phyloP scores from a whole-genome alignment of 2,888 invertebrate genomes.

The Synanthedon myopaeformis region DNA sequence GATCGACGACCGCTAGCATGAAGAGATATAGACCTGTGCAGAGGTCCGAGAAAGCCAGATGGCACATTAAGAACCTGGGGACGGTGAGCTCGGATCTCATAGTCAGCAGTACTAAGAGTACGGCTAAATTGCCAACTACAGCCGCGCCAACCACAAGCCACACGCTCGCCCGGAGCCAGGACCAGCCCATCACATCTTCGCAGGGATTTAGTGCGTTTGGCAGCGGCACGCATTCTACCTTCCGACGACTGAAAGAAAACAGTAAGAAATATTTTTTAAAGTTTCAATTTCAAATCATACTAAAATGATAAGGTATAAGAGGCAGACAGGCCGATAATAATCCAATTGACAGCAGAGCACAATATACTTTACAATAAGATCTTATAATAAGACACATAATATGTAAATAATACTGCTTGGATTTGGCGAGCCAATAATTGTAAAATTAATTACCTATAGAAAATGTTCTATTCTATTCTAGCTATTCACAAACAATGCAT shows the following conservation, averaged over 20 bases:
- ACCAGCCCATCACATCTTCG: conserved; percentile 89
- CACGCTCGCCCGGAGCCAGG: conserved; percentile 82
- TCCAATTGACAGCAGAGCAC: no score
- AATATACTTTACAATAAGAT: no score
- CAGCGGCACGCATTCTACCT: conserved; percentile 76
- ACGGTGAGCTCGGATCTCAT: conserved; percentile 63
- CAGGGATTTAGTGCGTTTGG: conserved; percentile 89
- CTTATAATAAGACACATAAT: no score
- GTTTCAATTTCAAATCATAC: no score
- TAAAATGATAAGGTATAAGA: no score
- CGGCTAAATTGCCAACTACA: conserved; percentile 85
- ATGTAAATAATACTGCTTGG: no score
- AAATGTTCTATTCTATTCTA: no score
- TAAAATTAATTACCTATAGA: no score
- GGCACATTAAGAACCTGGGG: conserved; percentile 67
- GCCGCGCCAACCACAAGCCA: conserved; percentile 89
- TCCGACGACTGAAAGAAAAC: conserved; percentile 27
- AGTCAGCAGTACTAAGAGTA: conserved; percentile 80
- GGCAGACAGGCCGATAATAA: no score
- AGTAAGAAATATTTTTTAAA: no score
- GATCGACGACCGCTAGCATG: conserved; percentile 85
- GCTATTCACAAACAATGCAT: no score
- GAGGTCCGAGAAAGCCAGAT: conserved; percentile 89
- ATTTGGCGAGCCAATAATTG: no score
- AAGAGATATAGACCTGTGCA: conserved; percentile 88